A percentile compares a stretch with the other conserved stretches of the same genome.
phyloP scores from a whole-genome alignment of 2,113 vertebrate species.

The Charina bottae region DNA sequence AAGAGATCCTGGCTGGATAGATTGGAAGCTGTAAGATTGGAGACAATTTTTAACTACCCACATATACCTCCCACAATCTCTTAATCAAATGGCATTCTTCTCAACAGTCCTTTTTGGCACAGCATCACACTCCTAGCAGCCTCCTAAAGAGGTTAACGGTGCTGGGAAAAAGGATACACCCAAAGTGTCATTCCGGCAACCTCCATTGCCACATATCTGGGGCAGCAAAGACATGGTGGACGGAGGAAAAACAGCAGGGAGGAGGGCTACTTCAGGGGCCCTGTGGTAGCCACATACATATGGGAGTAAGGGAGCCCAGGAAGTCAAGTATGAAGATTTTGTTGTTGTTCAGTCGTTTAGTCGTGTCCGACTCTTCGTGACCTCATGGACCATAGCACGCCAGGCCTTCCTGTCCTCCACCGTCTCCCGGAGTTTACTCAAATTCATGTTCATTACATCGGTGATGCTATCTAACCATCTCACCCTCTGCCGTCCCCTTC shows the following conservation, averaged over 20 bases:
- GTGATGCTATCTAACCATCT: no score
- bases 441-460: no score
- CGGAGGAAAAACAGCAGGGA: not conserved
- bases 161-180: no score
- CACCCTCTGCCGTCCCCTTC: no score
- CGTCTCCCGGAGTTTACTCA: no score
- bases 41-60: not conserved
- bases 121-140: no score
- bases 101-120: not conserved
- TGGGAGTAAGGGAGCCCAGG: not conserved
- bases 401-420: no score
- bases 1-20: not conserved
- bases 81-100: not conserved
- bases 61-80: not conserved
- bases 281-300: not conserved
- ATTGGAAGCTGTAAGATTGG: not conserved
- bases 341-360: no score
- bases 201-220: not conserved
- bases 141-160: no score
- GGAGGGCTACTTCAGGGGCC: not conserved
- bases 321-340: not conserved
- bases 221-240: not conserved
- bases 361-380: no score
- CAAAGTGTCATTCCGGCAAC: no score
- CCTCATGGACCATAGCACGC: no score